Evolutionary conservation across 2,888 invertebrate genomes (phyloP), one percentile per base, ranked within the genome.

Genomic region (Neuroscelio doddi): DNA sequence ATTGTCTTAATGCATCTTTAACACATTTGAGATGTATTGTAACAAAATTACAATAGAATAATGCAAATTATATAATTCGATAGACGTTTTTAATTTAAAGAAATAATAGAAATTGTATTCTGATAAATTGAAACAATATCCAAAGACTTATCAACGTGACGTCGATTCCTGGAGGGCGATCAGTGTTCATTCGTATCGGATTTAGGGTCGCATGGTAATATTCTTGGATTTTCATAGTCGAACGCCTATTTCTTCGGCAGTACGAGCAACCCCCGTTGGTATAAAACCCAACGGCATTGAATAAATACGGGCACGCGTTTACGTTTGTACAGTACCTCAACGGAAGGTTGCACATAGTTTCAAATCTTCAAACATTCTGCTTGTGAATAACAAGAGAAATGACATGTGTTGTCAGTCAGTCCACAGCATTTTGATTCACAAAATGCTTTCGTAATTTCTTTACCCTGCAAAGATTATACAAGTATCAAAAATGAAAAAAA

Each of bases 241-340:
- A 70, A 77, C 80, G 77, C 79, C 74, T 68, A 62, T 71, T 71
- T 73, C 66, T 68, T 72, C 69, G 69, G 70, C 71, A 68, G 73
- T 72, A 65, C 71, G 75, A 79, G 77, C 75, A 72, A 55, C 58
- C 68, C 69, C 64, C 55, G 58, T 61, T 41, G 68, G 44, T 58
- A 50, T 57, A 46, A 52, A 53, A 21, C 2, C 21, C 3, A 21
- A 21, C 21, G 5, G 62, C 47, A 50, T 51, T 57, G 51, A 66
- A 68, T 56, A 72, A 75, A 76, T 69, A 76, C 56, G 41, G 68
- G 41, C 64, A 64, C 64, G 61, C 56, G 57, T 39, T 56, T 30
- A 39, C 46, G 51, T 59, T 45, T 55, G 52, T 56, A 2, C 15
- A 10, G 3, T 34, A 14, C 34, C 1, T 34, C 14, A 12, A 12